Base-by-base conservation (phyloP, 2,113 vertebrate genomes). In the Platysternon megacephalum region DNA sequence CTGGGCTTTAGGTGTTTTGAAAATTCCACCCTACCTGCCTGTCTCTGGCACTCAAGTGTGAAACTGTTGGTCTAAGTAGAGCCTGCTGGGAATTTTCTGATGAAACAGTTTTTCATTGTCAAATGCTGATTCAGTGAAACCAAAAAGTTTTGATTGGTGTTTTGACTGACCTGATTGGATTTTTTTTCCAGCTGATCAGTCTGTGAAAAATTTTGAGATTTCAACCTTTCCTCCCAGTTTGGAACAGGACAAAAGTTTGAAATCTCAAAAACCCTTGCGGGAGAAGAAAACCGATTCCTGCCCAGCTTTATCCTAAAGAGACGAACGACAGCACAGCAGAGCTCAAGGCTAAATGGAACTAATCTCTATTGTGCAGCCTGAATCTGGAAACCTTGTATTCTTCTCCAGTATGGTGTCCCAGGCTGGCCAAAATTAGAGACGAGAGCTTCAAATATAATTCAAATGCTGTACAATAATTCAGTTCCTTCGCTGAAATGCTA, bases 271-370 rank as follows among this genome's bases (percentile, higher is more conserved):
- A 39, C n/a, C 39, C 35, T 68, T 21, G n/a, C 19, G 1, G 65
- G 35, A 72, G 19, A 21, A 72, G 65, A 22, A 39, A 72, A 72
- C n/a, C 2, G 4, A 11, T 72, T 72, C n/a, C 65, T 39, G 17
- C n/a, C 65, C 65, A 72, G 65, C 17, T 39, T 21, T 68, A 19
- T 21, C 65, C 35, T 68, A 68, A 68, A n/a, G 65, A 68, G 35
- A 9, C 2, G 2, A 39, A n/a, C 35, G 4, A 9, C 8, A 21
- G 65, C 4, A 6, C 19, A 14, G 5, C 19, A 7, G 11, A 44
- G 22, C 42, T 28, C 42, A 14, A 24, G 42, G 42, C 42, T 44
- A 24, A 76, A 14, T 76, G n/a, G 22, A 42, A 72, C 68, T 22
- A 7, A 76, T 26, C 21, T 42, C 39, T 74, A 4, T 42, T 17